Evolutionary conservation across 2,113 vertebrate genomes (phyloP).

Genomic region (Chinchilla lanigera): DNA sequence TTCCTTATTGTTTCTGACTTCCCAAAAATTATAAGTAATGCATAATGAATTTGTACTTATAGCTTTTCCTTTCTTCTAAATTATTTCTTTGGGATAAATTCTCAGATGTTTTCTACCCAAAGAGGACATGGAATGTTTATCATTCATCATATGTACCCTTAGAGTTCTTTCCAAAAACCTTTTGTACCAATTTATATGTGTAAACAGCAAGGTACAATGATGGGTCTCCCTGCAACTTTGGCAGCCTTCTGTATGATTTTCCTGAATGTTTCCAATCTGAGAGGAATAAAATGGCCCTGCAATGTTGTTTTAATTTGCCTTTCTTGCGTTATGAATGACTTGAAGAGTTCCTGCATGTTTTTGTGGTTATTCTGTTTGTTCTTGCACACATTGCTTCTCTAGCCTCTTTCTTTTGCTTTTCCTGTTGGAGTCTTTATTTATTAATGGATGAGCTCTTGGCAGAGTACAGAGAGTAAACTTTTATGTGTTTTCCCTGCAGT

Average conservation of each 20-base stretch:
- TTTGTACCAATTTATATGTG: neutral
- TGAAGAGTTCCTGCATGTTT: neutral
- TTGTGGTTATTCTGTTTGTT: neutral
- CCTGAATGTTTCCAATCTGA: neutral
- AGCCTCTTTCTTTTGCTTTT: neutral
- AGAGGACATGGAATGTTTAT: neutral
- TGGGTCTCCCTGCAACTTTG: neutral
- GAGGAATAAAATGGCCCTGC: neutral
- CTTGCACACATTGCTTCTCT: neutral
- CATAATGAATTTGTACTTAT: neutral
- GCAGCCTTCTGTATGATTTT: neutral
- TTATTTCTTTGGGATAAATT: neutral
- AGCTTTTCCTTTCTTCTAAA: neutral
- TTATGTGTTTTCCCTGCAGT: neutral
- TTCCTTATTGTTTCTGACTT: neutral
- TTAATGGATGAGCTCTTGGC: neutral
- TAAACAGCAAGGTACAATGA: neutral
- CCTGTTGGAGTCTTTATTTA: neutral
- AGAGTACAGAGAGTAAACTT: neutral
- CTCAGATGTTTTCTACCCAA: conserved; percentile 19
- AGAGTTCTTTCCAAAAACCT: neutral
- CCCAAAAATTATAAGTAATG: neutral
- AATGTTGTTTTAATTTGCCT: neutral
- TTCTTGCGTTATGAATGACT: neutral
- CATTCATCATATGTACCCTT: neutral